Conservation (phyloP, 2,797 vertebrate genomes). For the Peromyscus melanophrys region DNA sequence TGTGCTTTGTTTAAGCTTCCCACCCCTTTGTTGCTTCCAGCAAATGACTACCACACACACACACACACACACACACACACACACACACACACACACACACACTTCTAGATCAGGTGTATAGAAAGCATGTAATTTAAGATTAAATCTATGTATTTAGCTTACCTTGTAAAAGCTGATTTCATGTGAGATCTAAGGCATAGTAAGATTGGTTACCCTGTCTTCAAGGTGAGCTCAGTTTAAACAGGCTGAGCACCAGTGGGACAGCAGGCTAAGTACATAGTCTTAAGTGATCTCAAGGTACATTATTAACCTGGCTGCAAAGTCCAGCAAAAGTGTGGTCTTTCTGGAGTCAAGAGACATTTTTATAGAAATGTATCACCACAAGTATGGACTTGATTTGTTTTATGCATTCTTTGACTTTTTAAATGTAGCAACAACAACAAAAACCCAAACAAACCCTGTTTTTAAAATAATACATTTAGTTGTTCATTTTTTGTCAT, state of each 20-base stretch:
- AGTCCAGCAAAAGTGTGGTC: background rate
- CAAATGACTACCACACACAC: background rate
- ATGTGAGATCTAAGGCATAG: background rate
- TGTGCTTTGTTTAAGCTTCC: background rate
- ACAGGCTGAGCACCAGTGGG: background rate
- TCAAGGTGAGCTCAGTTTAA: background rate
- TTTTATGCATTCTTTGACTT: constrained; percentile 9
- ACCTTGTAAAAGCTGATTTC: background rate
- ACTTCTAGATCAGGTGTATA: background rate
- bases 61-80: background rate
- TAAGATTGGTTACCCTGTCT: background rate
- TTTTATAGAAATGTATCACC: background rate
- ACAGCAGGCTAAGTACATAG: background rate
- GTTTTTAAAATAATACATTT: background rate
- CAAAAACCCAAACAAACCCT: background rate
- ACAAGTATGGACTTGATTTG: background rate
- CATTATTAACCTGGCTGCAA: background rate
- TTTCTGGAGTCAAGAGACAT: background rate
- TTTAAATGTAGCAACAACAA: background rate
- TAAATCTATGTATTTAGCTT: background rate
- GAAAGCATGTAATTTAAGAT: background rate
- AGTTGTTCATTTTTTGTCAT: background rate
- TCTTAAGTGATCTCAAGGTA: background rate
- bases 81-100: background rate
- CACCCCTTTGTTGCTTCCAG: background rate